Evolutionary conservation across 1,140 invertebrate species (phyloP).

Genomic region (Penaeus indicus): DNA sequence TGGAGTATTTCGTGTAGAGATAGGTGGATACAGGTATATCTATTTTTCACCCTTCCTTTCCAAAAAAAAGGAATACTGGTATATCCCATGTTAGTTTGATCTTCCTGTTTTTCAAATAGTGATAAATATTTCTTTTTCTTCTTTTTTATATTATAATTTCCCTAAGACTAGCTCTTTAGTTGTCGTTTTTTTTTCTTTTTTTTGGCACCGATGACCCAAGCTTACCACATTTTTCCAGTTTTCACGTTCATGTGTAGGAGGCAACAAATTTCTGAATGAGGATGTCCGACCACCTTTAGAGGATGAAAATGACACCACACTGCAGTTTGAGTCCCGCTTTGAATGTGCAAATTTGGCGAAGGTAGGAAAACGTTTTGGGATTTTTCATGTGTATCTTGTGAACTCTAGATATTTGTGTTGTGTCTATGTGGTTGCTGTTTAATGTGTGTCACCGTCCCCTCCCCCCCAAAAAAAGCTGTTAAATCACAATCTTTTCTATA

Average conservation of each 20-base stretch:
- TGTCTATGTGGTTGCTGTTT: not conserved
- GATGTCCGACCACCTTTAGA: slow-evolving; percentile 66
- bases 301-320: slow-evolving; percentile 71
- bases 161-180: not conserved
- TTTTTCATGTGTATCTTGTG: too few species aligned
- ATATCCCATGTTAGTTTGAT: too few species aligned
- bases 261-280: slow-evolving; percentile 70
- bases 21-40: too few species aligned
- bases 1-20: too few species aligned
- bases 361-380: slow-evolving; percentile 63
- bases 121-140: too few species aligned
- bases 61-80: too few species aligned
- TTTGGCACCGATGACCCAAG: not conserved
- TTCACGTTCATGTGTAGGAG: slow-evolving; percentile 84
- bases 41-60: too few species aligned
- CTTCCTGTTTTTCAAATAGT: too few species aligned
- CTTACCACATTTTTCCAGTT: slow-evolving; percentile 76
- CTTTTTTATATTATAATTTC: too few species aligned
- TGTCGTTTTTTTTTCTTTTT: not conserved
- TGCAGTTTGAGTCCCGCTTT: slow-evolving; percentile 95
- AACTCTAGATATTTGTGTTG: too few species aligned
- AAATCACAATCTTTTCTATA: too few species aligned
- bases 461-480: too few species aligned
- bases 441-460: not conserved
- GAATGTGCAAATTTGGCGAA: slow-evolving; percentile 96